Conservation (phyloP, 2,888 invertebrate species). For the Drosophila parthenogenetica region DNA sequence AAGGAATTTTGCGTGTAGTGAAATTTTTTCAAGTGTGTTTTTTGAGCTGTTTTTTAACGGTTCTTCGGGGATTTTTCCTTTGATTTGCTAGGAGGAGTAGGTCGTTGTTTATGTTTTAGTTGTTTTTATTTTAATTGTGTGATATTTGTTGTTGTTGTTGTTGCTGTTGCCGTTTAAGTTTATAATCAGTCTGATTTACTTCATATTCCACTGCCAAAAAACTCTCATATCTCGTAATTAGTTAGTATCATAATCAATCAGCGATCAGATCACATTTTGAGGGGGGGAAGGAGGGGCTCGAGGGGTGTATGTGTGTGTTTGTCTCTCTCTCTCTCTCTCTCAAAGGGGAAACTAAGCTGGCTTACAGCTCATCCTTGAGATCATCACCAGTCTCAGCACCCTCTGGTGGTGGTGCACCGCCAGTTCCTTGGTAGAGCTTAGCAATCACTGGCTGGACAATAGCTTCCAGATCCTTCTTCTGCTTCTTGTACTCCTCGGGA, state of each 20-base stretch:
- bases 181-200: conserved; percentile 81
- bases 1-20: conserved; percentile 39
- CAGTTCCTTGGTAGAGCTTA: conserved; percentile 96
- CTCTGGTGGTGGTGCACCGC: conserved; percentile 90
- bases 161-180: conserved; percentile 46
- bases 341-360: conserved; percentile 11
- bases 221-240: conserved; percentile 4
- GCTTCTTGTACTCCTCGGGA: conserved; percentile 95
- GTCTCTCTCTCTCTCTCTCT: not conserved
- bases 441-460: conserved; percentile 98
- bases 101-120: not conserved
- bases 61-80: conserved; percentile 27
- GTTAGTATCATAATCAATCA: conserved; percentile 61
- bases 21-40: conserved; percentile 3
- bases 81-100: not conserved
- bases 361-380: conserved; percentile 93
- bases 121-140: conserved; percentile 2
- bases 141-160: conserved; percentile 6
- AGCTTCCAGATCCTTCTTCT: conserved; percentile 97
- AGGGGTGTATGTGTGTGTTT: not conserved
- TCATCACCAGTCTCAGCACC: conserved; percentile 90
- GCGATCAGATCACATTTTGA: conserved; percentile 24
- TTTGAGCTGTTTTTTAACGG: conserved; percentile 20
- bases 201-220: conserved; percentile 71
- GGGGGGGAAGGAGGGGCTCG: no score